Base-by-base conservation (phyloP, 2,113 vertebrate genomes). In the Bubalus kerabau region DNA sequence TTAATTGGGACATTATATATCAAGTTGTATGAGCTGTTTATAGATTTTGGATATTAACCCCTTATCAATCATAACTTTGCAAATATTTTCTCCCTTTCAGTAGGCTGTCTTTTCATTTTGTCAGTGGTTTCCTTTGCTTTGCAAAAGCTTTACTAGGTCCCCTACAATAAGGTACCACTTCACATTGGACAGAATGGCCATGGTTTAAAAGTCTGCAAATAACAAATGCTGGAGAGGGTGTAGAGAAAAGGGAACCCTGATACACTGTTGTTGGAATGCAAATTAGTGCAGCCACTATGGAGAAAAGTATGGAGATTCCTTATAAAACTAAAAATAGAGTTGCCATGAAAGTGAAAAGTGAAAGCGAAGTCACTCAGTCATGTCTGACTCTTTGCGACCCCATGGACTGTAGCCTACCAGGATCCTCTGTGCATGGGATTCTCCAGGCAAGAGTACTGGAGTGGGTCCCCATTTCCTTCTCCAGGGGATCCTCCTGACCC, bases 371-470 rank as follows among this genome's bases (percentile, higher is more conserved):
- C 17, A 0, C n/a, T 36, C 64, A 71, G n/a, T 71, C 9, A 11
- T 71, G n/a, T 40, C 23, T 0, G 0, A 23, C 19, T 71, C 64
- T 71, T 36, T 23, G 67, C 2, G 2, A 40, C n/a, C 19, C 67
- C 67, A 36, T 40, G 67, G 67, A 71, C n/a, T 6, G 9, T 3
- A 71, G 10, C 19, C n/a, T 12, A 36, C 19, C n/a, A 71, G 67
- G 19, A 6, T 71, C 67, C 19, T 71, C n/a, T 0, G 0, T 71
- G n/a, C n/a, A 23, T 40, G n/a, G 9, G n/a, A 71, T 71, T 40
- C 23, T 40, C 9, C 19, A 71, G 19, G n/a, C 67, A 71, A 40
- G 67, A 40, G 19, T 71, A 71, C 67, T 40, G n/a, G n/a, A 71
- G 32, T 71, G 19, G 19, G n/a, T 3, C 23, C 19, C 67, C 19